These are phyloP conservation scores for Sinocyclocheilus anophthalmus DNA, from an alignment of 2,113 vertebrate genomes.

Conservation along the genomic window DNA sequence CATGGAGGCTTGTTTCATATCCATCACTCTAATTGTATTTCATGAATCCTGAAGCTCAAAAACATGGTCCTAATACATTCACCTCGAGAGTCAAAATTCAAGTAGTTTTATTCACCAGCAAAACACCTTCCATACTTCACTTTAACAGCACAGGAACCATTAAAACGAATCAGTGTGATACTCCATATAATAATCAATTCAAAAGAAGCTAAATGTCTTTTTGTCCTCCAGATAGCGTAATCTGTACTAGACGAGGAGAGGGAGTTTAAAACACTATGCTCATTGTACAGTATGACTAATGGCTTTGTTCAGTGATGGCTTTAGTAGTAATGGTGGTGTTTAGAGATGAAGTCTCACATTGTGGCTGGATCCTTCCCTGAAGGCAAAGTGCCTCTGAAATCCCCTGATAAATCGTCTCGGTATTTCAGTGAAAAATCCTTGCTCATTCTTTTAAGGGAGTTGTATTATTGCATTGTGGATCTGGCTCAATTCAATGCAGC, in stretches of 20 bases:
- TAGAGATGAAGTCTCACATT: conserved; percentile 24
- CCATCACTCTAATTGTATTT: conserved; percentile 19
- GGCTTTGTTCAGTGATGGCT: conserved; percentile 30
- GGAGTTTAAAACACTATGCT: conserved; percentile 29
- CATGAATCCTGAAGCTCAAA: not conserved
- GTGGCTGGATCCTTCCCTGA: not conserved
- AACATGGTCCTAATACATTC: not conserved
- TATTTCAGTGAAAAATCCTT: not conserved
- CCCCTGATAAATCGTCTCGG: not conserved
- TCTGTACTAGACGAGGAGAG: not conserved
- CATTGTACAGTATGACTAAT: conserved; percentile 38
- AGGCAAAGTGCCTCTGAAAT: conserved; percentile 12
- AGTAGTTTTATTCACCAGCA: not conserved
- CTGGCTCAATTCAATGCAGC: not conserved
- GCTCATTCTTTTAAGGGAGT: not conserved
- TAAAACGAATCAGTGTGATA: conserved; percentile 6
- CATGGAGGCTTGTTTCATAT: not conserved
- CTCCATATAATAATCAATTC: not conserved
- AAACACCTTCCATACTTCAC: not conserved
- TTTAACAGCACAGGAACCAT: not conserved
- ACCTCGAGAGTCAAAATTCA: not conserved
- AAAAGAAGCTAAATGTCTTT: not conserved
- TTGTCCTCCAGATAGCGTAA: conserved; percentile 23
- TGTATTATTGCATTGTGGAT: conserved; percentile 6
- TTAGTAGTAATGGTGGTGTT: not conserved